Percentiles rank a stretch among this genome's conserved stretches.
phyloP scores from a whole-genome alignment of 2,888 invertebrate species.

The Stegana nigrithorax region DNA sequence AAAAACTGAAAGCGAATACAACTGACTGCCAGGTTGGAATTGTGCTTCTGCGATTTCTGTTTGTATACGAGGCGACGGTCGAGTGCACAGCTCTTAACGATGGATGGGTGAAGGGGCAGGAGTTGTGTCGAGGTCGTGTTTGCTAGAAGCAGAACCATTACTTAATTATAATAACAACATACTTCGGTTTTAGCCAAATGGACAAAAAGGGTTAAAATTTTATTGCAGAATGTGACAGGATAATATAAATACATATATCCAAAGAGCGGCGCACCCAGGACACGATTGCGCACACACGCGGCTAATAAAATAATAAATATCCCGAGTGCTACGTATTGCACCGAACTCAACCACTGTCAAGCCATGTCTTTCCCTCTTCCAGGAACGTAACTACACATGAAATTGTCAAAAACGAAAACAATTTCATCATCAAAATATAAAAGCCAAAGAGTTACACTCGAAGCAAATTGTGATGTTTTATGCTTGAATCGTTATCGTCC shows the following conservation, averaged over 20 bases:
- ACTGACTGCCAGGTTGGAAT: too few relatives aligned
- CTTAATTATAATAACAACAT: slow-evolving; percentile 58
- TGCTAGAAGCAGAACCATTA: slow-evolving; percentile 47
- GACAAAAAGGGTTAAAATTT: slow-evolving; percentile 31
- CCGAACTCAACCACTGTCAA: slow-evolving; percentile 5
- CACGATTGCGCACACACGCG: slow-evolving; percentile 37
- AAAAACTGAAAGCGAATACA: too few relatives aligned
- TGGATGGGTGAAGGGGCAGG: slow-evolving; percentile 1
- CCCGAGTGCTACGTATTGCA: slow-evolving; percentile 33
- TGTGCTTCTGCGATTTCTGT: too few relatives aligned
- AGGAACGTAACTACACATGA: too few relatives aligned
- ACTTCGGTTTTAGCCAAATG: slow-evolving; percentile 45
- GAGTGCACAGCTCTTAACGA: slow-evolving; percentile 56
- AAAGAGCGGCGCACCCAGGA: slow-evolving; percentile 51
- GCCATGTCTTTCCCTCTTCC: background rate
- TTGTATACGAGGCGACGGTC: too few relatives aligned
- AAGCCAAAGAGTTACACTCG: background rate
- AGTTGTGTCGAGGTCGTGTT: slow-evolving; percentile 21
- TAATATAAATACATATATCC: background rate
- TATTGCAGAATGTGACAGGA: slow-evolving; percentile 33
- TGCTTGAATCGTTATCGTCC: slow-evolving; percentile 38
- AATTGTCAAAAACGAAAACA: slow-evolving; percentile 51
- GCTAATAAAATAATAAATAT: slow-evolving; percentile 62
- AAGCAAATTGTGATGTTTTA: slow-evolving; percentile 59
- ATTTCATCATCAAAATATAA: slow-evolving; percentile 47